Base-by-base conservation (phyloP, 2,113 vertebrate genomes). In the Tenrec ecaudatus region DNA sequence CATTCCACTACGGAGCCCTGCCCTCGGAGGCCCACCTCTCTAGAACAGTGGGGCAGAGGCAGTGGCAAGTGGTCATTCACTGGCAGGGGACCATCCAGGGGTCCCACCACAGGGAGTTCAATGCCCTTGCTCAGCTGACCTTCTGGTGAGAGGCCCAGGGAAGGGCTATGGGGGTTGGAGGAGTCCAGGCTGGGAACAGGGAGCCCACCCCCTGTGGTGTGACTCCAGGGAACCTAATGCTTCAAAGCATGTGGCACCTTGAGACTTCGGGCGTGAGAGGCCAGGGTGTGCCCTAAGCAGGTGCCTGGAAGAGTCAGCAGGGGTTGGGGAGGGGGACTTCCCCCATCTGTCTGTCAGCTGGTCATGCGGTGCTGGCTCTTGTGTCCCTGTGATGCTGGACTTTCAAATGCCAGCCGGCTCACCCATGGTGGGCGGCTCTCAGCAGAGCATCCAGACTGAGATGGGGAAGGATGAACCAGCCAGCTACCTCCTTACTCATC, bases 41-140 rank as follows among this genome's bases (percentile, higher is more conserved):
- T 0, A 20, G 17, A 83, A n/a, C 66, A 7, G 36, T 0, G 40
- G 58, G 25, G 12, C 40, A 33, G 86, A 40, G 23, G 1, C 20
- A 38, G 23, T 3, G 2, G 9, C 1, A 10, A 36, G 33, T n/a
- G 69, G 31, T 20, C 36, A 2, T 5, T 29, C 4, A 0, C 9
- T 66, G 62, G 62, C 58, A 60, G n/a, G n/a, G 14, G 58, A 20
- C 15, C 58, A 60, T 60, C 20, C 15, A 60, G 58, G 4, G 20
- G 58, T 20, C 58, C 15, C 19, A 47, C 43, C 43, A 47, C 10
- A 47, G 43, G 43, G 43, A 47, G 43, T 47, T 6, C 43, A 47
- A 47, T 47, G 43, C 43, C 43, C 43, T 47, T 47, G 43, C 43
- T 47, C 43, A 6, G 43, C 43, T 47, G 43, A 6, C 43, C 43